A percentile compares a stretch with the other conserved stretches of the same genome.
These are phyloP conservation scores for Hirundo rustica DNA, from an alignment of 2,797 vertebrate genomes.

Conservation along the genomic window DNA sequence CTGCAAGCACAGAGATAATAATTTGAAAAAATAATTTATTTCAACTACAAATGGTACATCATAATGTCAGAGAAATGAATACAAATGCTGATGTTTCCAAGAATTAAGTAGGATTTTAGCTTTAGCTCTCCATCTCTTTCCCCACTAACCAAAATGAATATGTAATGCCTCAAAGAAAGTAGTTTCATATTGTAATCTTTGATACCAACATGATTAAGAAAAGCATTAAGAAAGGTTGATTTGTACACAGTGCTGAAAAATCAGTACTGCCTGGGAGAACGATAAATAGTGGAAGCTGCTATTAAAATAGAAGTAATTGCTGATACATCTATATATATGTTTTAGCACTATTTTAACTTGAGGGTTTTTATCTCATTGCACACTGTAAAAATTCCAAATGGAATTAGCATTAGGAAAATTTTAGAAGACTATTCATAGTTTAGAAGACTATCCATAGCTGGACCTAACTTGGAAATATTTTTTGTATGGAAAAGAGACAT, in stretches of 20 bases:
- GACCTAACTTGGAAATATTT: neutral
- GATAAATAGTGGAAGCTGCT: neutral
- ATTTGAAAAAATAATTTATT: neutral
- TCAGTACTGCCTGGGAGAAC: neutral
- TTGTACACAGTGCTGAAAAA: neutral
- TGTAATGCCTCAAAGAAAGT: neutral
- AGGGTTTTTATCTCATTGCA: neutral
- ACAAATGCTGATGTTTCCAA: neutral
- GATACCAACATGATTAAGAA: neutral
- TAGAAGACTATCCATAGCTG: neutral
- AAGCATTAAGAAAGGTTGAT: constrained; percentile 18
- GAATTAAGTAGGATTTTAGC: constrained; percentile 39
- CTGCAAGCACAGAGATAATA: neutral
- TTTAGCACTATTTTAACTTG: neutral
- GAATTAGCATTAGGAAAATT: neutral
- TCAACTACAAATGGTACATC: neutral
- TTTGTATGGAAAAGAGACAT: neutral
- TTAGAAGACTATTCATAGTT: neutral
- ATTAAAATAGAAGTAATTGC: neutral
- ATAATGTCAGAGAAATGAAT: neutral
- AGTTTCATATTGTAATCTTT: constrained; percentile 20
- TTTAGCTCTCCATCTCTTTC: constrained; percentile 29
- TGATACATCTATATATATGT: neutral
- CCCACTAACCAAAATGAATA: neutral
- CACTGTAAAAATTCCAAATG: neutral